Evolutionary conservation across 2,113 vertebrate genomes (phyloP), one percentile per base, ranked within the genome.

Genomic region (Pachypanchax playfairii): DNA sequence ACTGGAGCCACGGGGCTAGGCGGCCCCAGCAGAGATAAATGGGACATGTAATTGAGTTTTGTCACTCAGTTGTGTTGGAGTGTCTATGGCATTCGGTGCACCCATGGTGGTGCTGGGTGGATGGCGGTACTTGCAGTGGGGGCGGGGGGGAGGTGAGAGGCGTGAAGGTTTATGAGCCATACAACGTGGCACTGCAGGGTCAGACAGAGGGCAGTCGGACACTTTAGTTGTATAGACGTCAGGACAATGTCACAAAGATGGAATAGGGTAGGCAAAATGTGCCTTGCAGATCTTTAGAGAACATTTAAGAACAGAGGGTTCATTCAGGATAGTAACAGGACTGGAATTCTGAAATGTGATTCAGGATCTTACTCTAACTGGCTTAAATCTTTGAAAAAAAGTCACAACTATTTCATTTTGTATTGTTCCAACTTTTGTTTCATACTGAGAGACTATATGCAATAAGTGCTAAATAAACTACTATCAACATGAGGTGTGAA

Each of bases 31-130:
- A 63, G 72, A 89, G 85, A 91, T 89, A 85, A 89, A 90, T 88
- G 87, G 82, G 69, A 86, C 85, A 89, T 86, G 83, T 87, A 87
- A 89, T 90, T 90, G 90, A 87, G 87, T 89, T 86, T 90, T 84
- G 88, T 87, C 88, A 85, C 70, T 85, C 72, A 59, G 80, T 88
- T 79, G 80, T 88, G 77, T 84, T 89, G 80, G 60, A 86, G 79
- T 74, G 77, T 75, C 83, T 76, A 26, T 55, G 76, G 55, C 66
- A 44, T 52, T 63, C 62, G 79, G 70, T 61, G 66, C 64, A 87
- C 75, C 53, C 72, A 56, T 57, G 70, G 65, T 62, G 62, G 73
- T 75, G 56, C 65, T 53, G 68, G 47, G 73, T 64, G 65, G 69
- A 74, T 74, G 74, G 74, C 64, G 56, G 65, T 54, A 68, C 77